These are phyloP conservation scores for Drosophila jambulina DNA, from an alignment of 1,140 invertebrate species.

Conservation along the genomic window DNA sequence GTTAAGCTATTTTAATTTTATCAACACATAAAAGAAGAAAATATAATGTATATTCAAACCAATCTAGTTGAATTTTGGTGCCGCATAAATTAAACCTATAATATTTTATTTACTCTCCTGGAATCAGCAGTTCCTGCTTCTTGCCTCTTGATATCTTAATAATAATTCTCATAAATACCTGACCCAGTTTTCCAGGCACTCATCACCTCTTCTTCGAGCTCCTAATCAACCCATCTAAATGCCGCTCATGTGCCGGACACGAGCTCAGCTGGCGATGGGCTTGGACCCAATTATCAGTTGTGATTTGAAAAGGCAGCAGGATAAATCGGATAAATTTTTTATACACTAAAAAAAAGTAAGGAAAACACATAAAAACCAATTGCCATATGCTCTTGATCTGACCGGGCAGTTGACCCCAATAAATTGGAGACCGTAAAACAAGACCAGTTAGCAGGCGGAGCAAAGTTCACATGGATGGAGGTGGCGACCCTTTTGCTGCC, in stretches of 20 bases:
- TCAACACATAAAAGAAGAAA: neutral
- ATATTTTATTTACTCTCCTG: neutral
- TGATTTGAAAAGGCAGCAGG: constrained; percentile 49
- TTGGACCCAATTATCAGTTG: constrained; percentile 72
- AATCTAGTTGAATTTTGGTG: neutral
- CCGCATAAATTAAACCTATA: neutral
- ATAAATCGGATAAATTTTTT: constrained; percentile 50
- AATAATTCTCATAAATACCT: constrained; percentile 4
- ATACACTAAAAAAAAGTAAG: constrained; percentile 16
- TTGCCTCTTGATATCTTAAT: neutral
- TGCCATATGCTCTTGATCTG: constrained; percentile 8
- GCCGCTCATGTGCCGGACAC: constrained; percentile 35
- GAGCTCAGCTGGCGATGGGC: constrained; percentile 54
- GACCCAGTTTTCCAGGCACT: neutral
- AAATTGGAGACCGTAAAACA: constrained; percentile 54
- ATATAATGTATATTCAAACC: neutral
- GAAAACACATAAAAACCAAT: constrained; percentile 22
- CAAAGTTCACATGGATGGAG: constrained; percentile 21
- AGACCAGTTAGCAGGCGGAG: constrained; percentile 19
- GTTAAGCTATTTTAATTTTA: neutral
- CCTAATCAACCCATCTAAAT: constrained; percentile 67
- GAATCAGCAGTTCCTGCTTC: neutral
- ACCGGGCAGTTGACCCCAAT: constrained; percentile 56
- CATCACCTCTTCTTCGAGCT: constrained; percentile 7
- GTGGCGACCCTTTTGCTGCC: constrained; percentile 22